Evolutionary conservation across 2,113 vertebrate species (phyloP), one percentile per base, ranked within the genome.

Genomic region (Natator depressus): DNA sequence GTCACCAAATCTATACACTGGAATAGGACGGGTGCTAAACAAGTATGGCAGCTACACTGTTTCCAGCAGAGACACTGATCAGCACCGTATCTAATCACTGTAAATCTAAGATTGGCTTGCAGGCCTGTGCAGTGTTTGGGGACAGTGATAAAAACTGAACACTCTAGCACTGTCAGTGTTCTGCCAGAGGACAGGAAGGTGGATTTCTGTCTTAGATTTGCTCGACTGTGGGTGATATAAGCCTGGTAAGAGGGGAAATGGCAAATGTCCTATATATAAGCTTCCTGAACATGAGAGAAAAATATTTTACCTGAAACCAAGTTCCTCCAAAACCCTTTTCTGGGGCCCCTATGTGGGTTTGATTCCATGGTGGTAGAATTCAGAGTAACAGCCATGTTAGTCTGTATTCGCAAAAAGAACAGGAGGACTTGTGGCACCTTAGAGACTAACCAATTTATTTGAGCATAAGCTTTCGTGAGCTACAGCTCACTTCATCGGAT

Each of bases 11-110:
- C 65, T 85, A 42, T 27, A 10, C 0, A 1, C 80, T 7, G 8
- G 62, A 29, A 50, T 11, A 46, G 7, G 0, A 3, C 4, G 19
- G 65, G n/a, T 0, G 10, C 38, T 0, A 1, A 72, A 38, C n/a
- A 24, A 24, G 20, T 42, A 50, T 0, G n/a, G 84, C 82, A 80
- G 85, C 85, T 78, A 88, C 82, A 35, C 62, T 1, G 1, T 13
- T 53, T 9, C 83, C 80, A 1, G 1, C 46, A 9, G 1, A 54
- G 54, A 5, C 3, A 6, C 54, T 29, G 2, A 53, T 29, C 80
- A 11, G 0, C 0, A 54, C 82, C 57, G 78, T 0, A 9, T 51
- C 80, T 16, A 83, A 50, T 91, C 85, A 13, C 78, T 16, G 1
- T 3, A 2, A 51, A n/a, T 1, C 59, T 13, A 0, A 42, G 42